These are phyloP conservation scores for Autographa pulchrina DNA, from an alignment of 2,888 invertebrate genomes.

Conservation along the genomic window DNA sequence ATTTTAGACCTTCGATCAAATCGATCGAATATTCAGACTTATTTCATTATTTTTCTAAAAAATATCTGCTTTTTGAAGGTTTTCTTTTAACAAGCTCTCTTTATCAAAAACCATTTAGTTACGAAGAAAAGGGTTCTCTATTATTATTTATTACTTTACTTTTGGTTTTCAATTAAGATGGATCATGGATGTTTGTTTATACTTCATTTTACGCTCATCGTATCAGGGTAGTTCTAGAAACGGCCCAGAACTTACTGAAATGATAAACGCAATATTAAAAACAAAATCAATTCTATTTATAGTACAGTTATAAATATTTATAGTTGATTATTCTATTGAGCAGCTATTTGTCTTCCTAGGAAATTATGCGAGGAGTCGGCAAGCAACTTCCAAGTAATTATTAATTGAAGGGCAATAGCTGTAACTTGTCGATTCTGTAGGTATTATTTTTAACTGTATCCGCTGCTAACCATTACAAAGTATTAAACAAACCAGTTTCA, in stretches of 20 bases:
- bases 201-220: no score
- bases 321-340: neutral
- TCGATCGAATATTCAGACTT: no score
- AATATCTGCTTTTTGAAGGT: no score
- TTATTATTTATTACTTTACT: no score
- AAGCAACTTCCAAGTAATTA: constrained; percentile 9
- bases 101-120: no score
- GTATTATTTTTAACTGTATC: constrained; percentile 19
- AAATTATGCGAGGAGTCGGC: neutral
- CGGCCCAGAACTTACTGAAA: neutral
- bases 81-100: no score
- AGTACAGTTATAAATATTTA: neutral
- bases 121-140: no score
- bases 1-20: no score
- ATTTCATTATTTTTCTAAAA: no score
- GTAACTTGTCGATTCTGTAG: constrained; percentile 15
- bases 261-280: neutral
- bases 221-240: neutral
- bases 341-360: neutral
- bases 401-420: constrained; percentile 13
- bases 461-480: constrained; percentile 5
- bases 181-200: no score
- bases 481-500: neutral
- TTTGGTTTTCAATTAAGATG: no score
- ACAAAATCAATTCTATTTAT: neutral